phyloP scores from a whole-genome alignment of 2,113 vertebrate genomes.

The Phaethornis superciliosus region DNA sequence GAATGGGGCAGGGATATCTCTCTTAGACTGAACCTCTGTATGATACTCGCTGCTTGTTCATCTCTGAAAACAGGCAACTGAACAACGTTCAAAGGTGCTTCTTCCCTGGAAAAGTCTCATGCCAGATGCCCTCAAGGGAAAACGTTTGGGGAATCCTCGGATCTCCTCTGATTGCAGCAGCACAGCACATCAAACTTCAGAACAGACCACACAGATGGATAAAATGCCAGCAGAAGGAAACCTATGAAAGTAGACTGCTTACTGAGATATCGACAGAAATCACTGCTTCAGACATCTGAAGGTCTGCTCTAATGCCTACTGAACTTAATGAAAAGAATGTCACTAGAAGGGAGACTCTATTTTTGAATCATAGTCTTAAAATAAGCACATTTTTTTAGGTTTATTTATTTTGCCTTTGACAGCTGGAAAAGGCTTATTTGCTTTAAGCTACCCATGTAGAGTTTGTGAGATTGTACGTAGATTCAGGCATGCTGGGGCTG shows the following conservation, averaged over 20 bases:
- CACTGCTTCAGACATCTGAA: neutral
- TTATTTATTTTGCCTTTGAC: neutral
- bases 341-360: neutral
- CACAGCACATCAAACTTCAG: neutral
- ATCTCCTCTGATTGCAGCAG: neutral
- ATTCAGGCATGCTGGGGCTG: neutral
- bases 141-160: slow-evolving; percentile 36
- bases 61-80: neutral
- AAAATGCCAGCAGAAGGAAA: slow-evolving; percentile 9
- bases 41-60: neutral
- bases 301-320: neutral
- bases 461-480: neutral
- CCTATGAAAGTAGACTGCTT: neutral
- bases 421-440: neutral
- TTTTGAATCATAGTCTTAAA: neutral
- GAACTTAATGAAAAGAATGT: neutral
- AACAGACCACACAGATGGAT: slow-evolving; percentile 37
- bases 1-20: neutral
- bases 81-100: neutral
- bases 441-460: neutral
- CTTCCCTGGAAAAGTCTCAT: neutral
- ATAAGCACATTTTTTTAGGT: neutral
- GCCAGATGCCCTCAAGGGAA: slow-evolving; percentile 1
- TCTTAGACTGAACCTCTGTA: neutral
- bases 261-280: neutral